Conservation (phyloP, 1,140 invertebrate species). For the Lysiphlebus fabarum region DNA sequence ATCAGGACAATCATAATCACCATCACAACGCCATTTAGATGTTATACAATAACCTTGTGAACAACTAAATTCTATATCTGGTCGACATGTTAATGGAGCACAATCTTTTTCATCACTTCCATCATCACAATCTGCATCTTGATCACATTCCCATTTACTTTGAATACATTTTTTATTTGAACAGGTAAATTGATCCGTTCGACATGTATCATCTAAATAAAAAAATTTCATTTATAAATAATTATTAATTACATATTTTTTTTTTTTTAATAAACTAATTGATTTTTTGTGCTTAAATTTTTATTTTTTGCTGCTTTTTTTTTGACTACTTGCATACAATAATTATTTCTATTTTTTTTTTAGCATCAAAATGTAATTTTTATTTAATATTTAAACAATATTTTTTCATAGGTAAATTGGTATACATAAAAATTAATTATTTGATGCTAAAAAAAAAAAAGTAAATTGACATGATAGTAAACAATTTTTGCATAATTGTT, state of each 20-base stretch:
- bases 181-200: conserved; percentile 86
- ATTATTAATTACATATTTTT: background rate
- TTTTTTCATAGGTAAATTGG: no score
- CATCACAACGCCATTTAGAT: conserved; percentile 79
- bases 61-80: conserved; percentile 70
- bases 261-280: conserved; percentile 8
- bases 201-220: conserved; percentile 74
- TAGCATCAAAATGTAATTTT: conserved; percentile 1
- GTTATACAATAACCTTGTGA: conserved; percentile 65
- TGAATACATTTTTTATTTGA: conserved; percentile 85
- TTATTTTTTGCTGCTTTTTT: no score
- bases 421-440: background rate
- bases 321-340: background rate
- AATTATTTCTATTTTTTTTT: no score
- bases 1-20: conserved; percentile 79
- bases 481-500: background rate
- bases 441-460: background rate
- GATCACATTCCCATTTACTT: conserved; percentile 82
- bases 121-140: conserved; percentile 83
- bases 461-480: background rate
- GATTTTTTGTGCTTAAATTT: no score
- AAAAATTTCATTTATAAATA: background rate
- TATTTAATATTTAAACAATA: no score
- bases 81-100: conserved; percentile 64
- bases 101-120: conserved; percentile 78